A percentile compares a stretch with the other conserved stretches of the same genome.
Conservation (phyloP, 2,797 vertebrate species). For the Taeniopygia guttata region DNA sequence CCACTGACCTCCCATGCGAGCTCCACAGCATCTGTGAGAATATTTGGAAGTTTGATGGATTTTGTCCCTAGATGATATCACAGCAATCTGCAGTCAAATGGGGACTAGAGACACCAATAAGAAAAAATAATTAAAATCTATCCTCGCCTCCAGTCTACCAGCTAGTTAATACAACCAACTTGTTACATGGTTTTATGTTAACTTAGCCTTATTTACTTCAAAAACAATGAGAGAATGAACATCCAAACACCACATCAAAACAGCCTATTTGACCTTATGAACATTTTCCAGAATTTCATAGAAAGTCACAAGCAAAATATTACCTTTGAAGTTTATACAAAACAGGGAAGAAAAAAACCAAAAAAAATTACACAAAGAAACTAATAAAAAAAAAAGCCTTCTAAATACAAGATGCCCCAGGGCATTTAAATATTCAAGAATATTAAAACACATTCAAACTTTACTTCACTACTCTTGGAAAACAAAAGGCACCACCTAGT, state of each 20-base stretch:
- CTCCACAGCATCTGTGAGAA: neutral
- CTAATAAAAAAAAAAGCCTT: neutral
- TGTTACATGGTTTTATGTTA: neutral
- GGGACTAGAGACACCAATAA: neutral
- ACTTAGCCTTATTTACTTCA: neutral
- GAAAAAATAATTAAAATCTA: neutral
- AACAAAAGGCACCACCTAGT: neutral
- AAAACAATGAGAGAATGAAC: neutral
- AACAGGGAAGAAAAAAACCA: neutral
- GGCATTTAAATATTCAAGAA: neutral
- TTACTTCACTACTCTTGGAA: neutral
- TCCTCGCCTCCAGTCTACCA: neutral
- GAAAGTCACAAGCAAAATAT: neutral
- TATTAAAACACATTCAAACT: neutral
- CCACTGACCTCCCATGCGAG: fast-evolving
- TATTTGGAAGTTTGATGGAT: neutral
- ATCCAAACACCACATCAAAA: neutral
- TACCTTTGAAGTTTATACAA: neutral
- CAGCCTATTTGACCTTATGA: neutral
- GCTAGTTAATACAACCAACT: neutral
- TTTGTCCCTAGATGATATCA: neutral
- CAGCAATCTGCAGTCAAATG: neutral
- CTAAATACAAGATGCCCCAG: neutral
- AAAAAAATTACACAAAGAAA: neutral
- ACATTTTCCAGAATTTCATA: neutral